Conservation (phyloP, 1,140 invertebrate species). For the Cecropterus lyciades region DNA sequence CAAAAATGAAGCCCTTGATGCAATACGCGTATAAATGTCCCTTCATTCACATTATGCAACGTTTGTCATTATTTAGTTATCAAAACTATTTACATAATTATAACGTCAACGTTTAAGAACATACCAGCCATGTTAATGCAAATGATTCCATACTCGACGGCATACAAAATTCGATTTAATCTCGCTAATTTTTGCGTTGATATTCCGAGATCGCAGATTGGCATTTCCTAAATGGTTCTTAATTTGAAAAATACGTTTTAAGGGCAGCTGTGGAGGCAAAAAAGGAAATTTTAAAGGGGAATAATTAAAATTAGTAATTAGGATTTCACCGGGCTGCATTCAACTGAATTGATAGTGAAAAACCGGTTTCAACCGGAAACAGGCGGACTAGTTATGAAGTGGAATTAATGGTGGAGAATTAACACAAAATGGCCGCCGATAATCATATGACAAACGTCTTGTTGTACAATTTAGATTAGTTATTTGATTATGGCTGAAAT, state of each 20-base stretch:
- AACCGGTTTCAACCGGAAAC: slow-evolving; percentile 49
- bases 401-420: slow-evolving; percentile 32
- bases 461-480: neutral
- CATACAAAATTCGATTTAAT: slow-evolving; percentile 33
- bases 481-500: neutral
- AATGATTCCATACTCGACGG: slow-evolving; percentile 19
- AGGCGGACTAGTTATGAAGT: slow-evolving; percentile 37
- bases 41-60: neutral
- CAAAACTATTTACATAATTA: slow-evolving; percentile 18
- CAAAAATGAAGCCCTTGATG: no score
- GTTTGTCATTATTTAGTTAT: slow-evolving; percentile 15
- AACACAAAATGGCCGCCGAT: slow-evolving; percentile 28
- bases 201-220: slow-evolving; percentile 32
- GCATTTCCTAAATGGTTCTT: slow-evolving; percentile 35
- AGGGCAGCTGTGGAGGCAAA: slow-evolving; percentile 48
- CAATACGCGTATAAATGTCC: no score
- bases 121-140: slow-evolving; percentile 17
- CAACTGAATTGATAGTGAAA: slow-evolving; percentile 42
- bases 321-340: slow-evolving; percentile 50
- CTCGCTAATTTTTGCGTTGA: slow-evolving; percentile 33
- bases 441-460: slow-evolving; percentile 12
- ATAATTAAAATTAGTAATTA: slow-evolving; percentile 54
- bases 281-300: slow-evolving; percentile 42
- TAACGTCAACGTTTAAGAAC: slow-evolving; percentile 4
- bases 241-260: slow-evolving; percentile 44